Conservation (phyloP, 2,888 invertebrate genomes). For the Eutolmus rufibarbis region DNA sequence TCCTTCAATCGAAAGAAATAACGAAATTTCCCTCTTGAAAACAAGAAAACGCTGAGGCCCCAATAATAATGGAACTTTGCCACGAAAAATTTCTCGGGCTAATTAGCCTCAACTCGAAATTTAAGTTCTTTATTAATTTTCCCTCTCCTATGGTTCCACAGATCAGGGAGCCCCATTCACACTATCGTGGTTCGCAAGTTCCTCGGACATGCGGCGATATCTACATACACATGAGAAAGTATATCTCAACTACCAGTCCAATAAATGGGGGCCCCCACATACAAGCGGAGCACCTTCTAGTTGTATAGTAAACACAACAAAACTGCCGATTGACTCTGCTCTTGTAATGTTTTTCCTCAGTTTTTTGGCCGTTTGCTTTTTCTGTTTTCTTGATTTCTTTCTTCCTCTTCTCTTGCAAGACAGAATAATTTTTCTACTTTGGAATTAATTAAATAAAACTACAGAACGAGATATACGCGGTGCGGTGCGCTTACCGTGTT, state of each 20-base stretch:
- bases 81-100: neutral
- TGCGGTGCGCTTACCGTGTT: neutral
- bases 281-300: neutral
- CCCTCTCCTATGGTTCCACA: neutral
- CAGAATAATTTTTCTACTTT: conserved; percentile 34
- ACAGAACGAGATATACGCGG: neutral
- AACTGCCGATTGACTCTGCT: neutral
- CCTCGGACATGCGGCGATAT: neutral
- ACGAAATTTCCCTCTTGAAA: neutral
- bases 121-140: neutral
- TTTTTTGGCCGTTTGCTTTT: neutral
- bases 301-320: neutral
- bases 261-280: neutral
- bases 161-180: neutral
- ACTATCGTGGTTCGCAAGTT: neutral
- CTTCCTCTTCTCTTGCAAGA: neutral
- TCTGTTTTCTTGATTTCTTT: neutral
- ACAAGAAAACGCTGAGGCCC: neutral
- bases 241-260: neutral
- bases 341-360: neutral
- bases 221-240: neutral
- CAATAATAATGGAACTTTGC: neutral
- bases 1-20: neutral
- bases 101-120: neutral
- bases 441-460: conserved; percentile 30